phyloP scores from a whole-genome alignment of 2,888 invertebrate genomes.

The Meta bourneti region DNA sequence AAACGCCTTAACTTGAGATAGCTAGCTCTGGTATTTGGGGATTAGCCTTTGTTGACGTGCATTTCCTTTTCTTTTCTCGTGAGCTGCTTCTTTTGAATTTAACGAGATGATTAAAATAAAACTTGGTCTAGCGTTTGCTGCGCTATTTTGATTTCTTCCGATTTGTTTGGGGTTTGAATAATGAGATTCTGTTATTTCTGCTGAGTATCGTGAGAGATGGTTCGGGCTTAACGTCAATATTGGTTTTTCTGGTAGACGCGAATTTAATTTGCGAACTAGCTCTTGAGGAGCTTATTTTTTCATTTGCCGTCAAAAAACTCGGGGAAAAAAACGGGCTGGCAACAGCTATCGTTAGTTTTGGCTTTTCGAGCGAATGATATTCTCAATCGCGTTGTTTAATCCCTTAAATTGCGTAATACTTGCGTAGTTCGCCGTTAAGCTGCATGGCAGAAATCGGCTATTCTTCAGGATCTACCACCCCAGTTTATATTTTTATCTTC shows the following conservation, averaged over 20 bases:
- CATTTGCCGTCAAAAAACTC: background rate
- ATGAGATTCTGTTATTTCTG: background rate
- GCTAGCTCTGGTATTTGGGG: constrained; percentile 26
- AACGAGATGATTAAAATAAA: constrained; percentile 45
- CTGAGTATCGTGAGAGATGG: background rate
- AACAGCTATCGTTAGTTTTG: background rate
- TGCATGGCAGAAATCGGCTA: too few species aligned
- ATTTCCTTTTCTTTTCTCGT: background rate
- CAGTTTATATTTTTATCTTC: too few species aligned
- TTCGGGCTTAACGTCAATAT: constrained; percentile 10
- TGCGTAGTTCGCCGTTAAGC: too few species aligned
- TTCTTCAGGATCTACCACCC: too few species aligned
- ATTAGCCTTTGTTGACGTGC: constrained; percentile 33
- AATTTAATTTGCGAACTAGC: constrained; percentile 8
- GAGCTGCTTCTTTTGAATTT: constrained; percentile 29
- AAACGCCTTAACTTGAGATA: constrained; percentile 21
- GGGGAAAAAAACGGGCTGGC: background rate
- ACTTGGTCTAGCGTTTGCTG: constrained; percentile 2
- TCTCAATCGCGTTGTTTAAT: background rate
- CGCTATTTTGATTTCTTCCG: constrained; percentile 27
- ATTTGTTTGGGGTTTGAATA: constrained; percentile 29
- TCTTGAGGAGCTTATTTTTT: too few species aligned
- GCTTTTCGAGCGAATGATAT: background rate
- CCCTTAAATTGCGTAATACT: background rate
- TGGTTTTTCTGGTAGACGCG: constrained; percentile 9